These are phyloP conservation scores for Kryptolebias ocellatus DNA, from an alignment of 2,797 vertebrate genomes.

Conservation along the genomic window DNA sequence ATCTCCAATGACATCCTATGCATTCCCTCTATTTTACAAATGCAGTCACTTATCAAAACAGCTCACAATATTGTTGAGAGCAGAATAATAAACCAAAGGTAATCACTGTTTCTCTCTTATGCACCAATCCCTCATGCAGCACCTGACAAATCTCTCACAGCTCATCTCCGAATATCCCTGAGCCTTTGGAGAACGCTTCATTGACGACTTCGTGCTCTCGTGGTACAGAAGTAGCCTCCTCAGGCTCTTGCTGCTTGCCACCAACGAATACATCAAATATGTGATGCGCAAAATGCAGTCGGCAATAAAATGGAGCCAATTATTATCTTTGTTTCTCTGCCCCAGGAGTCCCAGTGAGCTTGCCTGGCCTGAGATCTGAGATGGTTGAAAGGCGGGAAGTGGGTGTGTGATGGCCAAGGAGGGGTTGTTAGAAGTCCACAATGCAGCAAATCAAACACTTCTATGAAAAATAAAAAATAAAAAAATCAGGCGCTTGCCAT, in stretches of 20 bases:
- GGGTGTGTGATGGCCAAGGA: neutral
- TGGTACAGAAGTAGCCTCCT: conserved; percentile 31
- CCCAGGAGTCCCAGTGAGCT: conserved; percentile 32
- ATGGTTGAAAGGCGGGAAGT: conserved; percentile 12
- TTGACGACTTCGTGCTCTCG: conserved; percentile 55
- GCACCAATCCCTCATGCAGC: conserved; percentile 4
- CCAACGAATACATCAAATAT: conserved; percentile 49
- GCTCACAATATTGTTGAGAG: conserved; percentile 3
- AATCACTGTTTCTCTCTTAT: conserved; percentile 9
- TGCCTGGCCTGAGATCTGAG: conserved; percentile 17
- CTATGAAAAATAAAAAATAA: conserved; percentile 15
- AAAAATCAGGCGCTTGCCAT: conserved; percentile 12
- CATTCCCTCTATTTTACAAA: too few species aligned
- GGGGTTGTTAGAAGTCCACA: conserved; percentile 1
- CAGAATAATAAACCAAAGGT: neutral
- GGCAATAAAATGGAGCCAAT: conserved; percentile 67
- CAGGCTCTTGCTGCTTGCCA: conserved; percentile 38
- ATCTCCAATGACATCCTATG: too few species aligned
- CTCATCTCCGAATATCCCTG: conserved; percentile 19
- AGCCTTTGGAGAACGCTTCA: conserved; percentile 41
- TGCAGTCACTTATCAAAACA: neutral
- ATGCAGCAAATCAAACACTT: conserved; percentile 29
- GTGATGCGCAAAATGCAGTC: conserved; percentile 43
- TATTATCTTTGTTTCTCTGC: conserved; percentile 60
- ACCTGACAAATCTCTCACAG: conserved; percentile 45